Conservation (phyloP, 2,797 vertebrate species). For the Syngnathus rostellatus region DNA sequence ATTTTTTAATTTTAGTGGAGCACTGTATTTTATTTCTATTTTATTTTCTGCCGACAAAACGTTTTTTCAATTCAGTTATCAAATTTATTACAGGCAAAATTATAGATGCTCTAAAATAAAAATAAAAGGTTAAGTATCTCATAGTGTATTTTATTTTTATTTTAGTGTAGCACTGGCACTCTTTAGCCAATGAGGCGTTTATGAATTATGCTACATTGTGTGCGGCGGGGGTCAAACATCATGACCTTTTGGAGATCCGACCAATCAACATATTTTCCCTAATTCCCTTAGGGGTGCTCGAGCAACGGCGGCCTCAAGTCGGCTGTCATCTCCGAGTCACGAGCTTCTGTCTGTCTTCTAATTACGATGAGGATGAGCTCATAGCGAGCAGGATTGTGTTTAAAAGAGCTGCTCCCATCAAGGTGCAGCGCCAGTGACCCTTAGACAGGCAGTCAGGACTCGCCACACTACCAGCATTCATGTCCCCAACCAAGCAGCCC, state of each 20-base stretch:
- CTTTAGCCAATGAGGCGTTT: not conserved
- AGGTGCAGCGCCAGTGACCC: constrained; percentile 37
- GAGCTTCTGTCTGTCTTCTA: not conserved
- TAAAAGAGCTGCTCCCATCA: constrained; percentile 31
- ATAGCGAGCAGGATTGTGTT: constrained; percentile 15
- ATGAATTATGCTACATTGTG: not conserved
- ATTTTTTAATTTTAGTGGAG: too few relatives aligned
- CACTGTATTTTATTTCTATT: too few relatives aligned
- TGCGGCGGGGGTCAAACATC: not conserved
- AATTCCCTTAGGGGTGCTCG: constrained; percentile 15
- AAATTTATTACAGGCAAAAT: too few relatives aligned
- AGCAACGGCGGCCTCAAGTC: constrained; percentile 26
- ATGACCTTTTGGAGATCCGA: not conserved
- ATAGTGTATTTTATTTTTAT: not conserved
- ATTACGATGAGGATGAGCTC: constrained; percentile 15
- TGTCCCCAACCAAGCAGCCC: constrained; percentile 5
- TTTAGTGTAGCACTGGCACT: not conserved
- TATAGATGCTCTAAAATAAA: too few relatives aligned
- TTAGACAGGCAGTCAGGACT: constrained; percentile 30
- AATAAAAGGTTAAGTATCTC: not conserved
- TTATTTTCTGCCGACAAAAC: too few relatives aligned
- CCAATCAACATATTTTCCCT: constrained; percentile 4
- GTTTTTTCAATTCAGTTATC: too few relatives aligned
- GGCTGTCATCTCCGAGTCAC: not conserved
- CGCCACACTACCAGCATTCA: constrained; percentile 14